Base-by-base conservation (phyloP, 1,140 invertebrate genomes). In the Cydia splendana region DNA sequence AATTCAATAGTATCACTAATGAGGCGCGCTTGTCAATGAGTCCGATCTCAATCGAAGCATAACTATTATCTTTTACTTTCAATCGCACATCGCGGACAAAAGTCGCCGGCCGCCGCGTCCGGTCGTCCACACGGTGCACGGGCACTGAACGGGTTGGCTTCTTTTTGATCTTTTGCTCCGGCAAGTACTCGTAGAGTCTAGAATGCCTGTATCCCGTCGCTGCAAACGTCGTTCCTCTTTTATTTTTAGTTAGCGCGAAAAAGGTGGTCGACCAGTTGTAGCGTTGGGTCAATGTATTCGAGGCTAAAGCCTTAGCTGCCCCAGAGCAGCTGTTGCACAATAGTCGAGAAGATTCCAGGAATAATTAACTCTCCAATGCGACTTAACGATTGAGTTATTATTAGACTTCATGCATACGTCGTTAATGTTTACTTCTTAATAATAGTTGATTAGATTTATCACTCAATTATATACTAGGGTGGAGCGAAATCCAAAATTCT, bases 171-270 rank as follows among this genome's bases (percentile, higher is more conserved):
- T 79, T 82, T 80, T 85, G 82, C 45, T 67, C 76, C 76, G 74
- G 77, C 82, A 79, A 80, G 79, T 71, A 71, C 34, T 42, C 67
- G 38, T 81, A 84, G 78, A 81, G 83, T 86, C 90, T 90, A 89
- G 90, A 88, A 85, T 85, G 83, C 83, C 83, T 84, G 83, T 82
- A 85, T 88, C 83, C 85, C 78, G 77, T 82, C 57, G 18, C 57
- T 62, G 85, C 84, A 84, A 80, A 85, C 82, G 82, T 86, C 87
- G 89, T 88, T 83, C 85, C 88, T 87, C 85, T 83, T 93, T 91
- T 91, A 91, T 91, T 91, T 93, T 91, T 91, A 90, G 84, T 89
- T 86, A 77, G 82, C 80, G 83, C 80, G 84, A 88, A 90, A 91
- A 88, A 91, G 87, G 86, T 87, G 84, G 83, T 87, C 85, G 85